Conservation (phyloP, 2,113 vertebrate genomes). For the Bucco capensis region DNA sequence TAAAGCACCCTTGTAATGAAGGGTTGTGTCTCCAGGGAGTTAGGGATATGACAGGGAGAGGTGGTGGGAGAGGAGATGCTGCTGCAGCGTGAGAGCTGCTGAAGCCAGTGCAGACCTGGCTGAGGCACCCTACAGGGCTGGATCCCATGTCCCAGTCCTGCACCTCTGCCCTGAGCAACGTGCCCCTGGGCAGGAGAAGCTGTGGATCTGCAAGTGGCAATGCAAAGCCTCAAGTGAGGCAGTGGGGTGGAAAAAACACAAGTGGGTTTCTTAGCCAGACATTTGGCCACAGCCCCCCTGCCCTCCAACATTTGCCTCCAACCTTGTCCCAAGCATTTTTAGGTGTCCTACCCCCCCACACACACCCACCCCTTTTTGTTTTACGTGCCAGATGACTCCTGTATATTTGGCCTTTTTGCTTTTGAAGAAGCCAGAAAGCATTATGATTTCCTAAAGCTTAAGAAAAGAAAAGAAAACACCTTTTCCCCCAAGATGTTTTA, state of each 20-base stretch:
- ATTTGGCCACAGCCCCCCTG: background rate
- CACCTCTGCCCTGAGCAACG: background rate
- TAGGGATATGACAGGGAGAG: background rate
- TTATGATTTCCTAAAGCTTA: conserved; percentile 63
- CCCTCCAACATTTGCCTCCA: background rate
- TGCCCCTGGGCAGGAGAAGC: background rate
- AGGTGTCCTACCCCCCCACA: background rate
- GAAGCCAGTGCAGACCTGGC: background rate
- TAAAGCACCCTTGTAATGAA: background rate
- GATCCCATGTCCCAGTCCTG: background rate
- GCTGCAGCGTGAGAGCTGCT: rapidly evolving
- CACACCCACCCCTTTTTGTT: background rate
- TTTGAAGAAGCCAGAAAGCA: conserved; percentile 50
- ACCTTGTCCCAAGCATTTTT: background rate
- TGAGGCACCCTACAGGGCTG: background rate
- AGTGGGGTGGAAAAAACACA: background rate
- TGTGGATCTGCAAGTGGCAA: background rate
- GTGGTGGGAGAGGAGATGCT: background rate
- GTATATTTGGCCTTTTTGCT: conserved; percentile 49
- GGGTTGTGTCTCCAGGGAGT: background rate
- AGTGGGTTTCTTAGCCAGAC: background rate
- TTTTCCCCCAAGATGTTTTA: conserved; percentile 76
- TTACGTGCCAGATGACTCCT: conserved; percentile 60
- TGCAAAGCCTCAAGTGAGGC: background rate
- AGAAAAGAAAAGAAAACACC: conserved; percentile 60